A percentile compares a stretch with the other conserved stretches of the same genome.
Conservation (phyloP, 92 coral and sea anemone species). For the Palythoa grandiflora region DNA sequence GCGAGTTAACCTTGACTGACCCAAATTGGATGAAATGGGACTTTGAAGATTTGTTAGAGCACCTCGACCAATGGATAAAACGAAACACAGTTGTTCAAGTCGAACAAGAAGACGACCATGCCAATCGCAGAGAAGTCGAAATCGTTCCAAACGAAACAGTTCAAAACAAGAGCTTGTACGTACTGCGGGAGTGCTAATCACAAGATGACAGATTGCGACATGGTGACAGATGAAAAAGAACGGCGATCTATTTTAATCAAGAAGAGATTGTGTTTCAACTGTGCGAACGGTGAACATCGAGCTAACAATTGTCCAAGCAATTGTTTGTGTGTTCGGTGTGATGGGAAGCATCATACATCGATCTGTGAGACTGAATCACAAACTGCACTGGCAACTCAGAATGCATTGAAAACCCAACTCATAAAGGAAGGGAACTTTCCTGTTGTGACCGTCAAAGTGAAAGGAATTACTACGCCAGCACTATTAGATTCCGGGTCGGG, state of each 20-base stretch:
- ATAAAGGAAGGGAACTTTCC: conserved; percentile 8
- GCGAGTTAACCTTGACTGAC: conserved; percentile 48
- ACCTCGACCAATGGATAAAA: conserved; percentile 39
- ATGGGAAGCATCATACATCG: conserved; percentile 23
- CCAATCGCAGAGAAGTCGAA: conserved; percentile 34
- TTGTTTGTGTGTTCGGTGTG: not conserved
- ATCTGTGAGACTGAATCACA: not conserved
- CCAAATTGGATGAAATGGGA: conserved; percentile 55
- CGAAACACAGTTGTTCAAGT: conserved; percentile 40
- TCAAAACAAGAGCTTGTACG: conserved; percentile 21
- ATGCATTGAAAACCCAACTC: not conserved
- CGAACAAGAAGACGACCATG: conserved; percentile 1
- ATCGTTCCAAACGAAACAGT: conserved; percentile 24
- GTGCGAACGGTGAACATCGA: conserved; percentile 26
- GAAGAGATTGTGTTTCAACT: conserved; percentile 31
- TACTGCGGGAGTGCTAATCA: conserved; percentile 12
- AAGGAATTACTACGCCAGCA: conserved; percentile 14
- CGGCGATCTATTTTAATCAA: not conserved
- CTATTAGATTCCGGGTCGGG: conserved; percentile 21
- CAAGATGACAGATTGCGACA: conserved; percentile 36
- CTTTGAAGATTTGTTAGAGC: conserved; percentile 32
- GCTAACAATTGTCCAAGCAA: conserved; percentile 21
- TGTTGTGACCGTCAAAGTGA: not conserved
- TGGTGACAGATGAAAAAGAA: conserved; percentile 27
- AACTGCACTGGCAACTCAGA: not conserved